Evolutionary conservation across 2,797 vertebrate genomes (phyloP).

Genomic region (Pseudochirops corinnae): DNA sequence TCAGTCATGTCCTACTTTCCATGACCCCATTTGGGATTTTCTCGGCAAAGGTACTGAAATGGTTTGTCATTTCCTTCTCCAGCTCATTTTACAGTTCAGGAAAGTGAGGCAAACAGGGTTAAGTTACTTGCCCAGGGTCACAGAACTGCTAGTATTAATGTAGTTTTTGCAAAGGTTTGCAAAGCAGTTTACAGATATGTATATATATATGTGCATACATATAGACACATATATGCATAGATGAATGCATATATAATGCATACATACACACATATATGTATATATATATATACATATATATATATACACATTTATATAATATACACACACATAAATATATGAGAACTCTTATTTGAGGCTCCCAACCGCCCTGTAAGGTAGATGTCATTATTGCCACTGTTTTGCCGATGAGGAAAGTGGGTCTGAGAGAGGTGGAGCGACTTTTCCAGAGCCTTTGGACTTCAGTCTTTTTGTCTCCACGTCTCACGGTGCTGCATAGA

Average conservation of each 20-base stretch:
- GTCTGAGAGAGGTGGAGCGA: neutral
- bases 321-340: neutral
- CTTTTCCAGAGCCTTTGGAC: neutral
- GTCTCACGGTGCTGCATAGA: neutral
- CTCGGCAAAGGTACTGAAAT: neutral
- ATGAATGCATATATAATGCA: neutral
- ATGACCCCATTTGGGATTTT: neutral
- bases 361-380: neutral
- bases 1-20: no score
- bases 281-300: no score
- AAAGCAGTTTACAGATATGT: neutral
- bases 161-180: neutral
- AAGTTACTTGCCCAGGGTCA: neutral
- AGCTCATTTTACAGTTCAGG: neutral
- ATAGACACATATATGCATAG: no score
- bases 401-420: neutral
- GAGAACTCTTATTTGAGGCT: neutral
- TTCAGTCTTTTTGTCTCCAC: neutral
- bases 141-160: neutral
- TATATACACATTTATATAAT: neutral
- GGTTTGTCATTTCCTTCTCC: neutral
- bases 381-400: neutral
- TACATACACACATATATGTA: no score
- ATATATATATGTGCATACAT: neutral
- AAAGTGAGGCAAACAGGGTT: neutral